Evolutionary conservation across 1,140 invertebrate species (phyloP).

Genomic region (Idris sp.): DNA sequence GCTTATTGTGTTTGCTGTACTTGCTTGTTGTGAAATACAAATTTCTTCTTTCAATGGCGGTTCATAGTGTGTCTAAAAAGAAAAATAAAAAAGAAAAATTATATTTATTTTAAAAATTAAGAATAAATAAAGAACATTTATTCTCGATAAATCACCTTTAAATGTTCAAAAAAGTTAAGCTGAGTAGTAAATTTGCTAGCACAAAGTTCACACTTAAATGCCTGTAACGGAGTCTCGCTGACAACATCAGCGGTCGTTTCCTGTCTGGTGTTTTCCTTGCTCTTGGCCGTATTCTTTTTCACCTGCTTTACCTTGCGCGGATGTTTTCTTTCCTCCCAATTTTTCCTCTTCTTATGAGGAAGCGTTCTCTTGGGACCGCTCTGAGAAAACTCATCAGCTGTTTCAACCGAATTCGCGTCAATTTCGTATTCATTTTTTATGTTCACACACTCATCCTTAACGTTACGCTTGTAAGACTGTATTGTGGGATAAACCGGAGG

Average conservation of each 20-base stretch:
- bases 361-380: constrained; percentile 76
- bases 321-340: constrained; percentile 69
- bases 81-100: too few species aligned
- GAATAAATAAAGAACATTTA: too few species aligned
- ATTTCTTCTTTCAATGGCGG: constrained; percentile 79
- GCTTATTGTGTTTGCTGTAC: constrained; percentile 66
- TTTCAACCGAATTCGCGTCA: constrained; percentile 69
- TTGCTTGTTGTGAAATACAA: constrained; percentile 70
- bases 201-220: constrained; percentile 85
- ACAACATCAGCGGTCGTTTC: constrained; percentile 17
- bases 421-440: constrained; percentile 75
- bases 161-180: constrained; percentile 88
- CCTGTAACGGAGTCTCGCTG: constrained; percentile 42
- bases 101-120: too few species aligned
- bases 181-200: constrained; percentile 82
- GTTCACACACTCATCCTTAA: constrained; percentile 75
- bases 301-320: constrained; percentile 78
- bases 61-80: constrained; percentile 85
- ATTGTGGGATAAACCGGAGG: constrained; percentile 67
- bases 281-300: constrained; percentile 65
- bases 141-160: too few species aligned
- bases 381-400: constrained; percentile 70
- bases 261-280: constrained; percentile 64
- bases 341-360: constrained; percentile 79
- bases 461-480: constrained; percentile 69